Conservation (phyloP, 2,888 invertebrate species). For the Rosalia funebris region DNA sequence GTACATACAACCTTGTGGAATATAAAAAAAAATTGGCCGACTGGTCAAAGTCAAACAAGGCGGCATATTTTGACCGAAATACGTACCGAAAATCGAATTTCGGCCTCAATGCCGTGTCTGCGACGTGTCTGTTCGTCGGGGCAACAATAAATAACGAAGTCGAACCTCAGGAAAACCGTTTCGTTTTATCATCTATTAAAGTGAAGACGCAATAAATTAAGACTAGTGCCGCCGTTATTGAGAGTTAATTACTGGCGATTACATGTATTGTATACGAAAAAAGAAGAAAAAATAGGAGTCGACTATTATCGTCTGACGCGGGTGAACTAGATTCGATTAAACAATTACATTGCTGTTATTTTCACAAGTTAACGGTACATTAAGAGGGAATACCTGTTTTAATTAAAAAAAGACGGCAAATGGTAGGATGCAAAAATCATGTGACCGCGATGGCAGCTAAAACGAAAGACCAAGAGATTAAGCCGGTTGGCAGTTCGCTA, state of each 20-base stretch:
- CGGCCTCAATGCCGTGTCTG: neutral
- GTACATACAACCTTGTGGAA: no score
- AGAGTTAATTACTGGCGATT: neutral
- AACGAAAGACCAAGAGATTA: slow-evolving; percentile 33
- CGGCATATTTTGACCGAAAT: neutral
- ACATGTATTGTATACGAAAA: neutral
- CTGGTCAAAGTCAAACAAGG: neutral
- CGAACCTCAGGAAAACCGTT: neutral
- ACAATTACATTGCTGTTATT: slow-evolving; percentile 52
- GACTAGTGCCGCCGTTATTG: neutral
- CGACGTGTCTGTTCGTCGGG: slow-evolving; percentile 1
- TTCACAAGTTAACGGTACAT: slow-evolving; percentile 51
- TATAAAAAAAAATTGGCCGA: neutral
- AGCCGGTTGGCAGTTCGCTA: slow-evolving; percentile 38
- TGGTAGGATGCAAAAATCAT: slow-evolving; percentile 52
- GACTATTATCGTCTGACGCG: slow-evolving; percentile 43
- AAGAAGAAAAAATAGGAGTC: slow-evolving; percentile 28
- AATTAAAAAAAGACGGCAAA: slow-evolving; percentile 51
- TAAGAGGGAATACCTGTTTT: slow-evolving; percentile 52
- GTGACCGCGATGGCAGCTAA: slow-evolving; percentile 45
- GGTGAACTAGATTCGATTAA: slow-evolving; percentile 53
- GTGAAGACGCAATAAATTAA: neutral
- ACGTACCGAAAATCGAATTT: neutral
- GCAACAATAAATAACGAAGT: neutral
- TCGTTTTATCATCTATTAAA: neutral